A percentile compares a stretch with the other conserved stretches of the same genome.
These are phyloP conservation scores for Hassar affinis DNA, from an alignment of 2,113 vertebrate genomes.

Conservation along the genomic window DNA sequence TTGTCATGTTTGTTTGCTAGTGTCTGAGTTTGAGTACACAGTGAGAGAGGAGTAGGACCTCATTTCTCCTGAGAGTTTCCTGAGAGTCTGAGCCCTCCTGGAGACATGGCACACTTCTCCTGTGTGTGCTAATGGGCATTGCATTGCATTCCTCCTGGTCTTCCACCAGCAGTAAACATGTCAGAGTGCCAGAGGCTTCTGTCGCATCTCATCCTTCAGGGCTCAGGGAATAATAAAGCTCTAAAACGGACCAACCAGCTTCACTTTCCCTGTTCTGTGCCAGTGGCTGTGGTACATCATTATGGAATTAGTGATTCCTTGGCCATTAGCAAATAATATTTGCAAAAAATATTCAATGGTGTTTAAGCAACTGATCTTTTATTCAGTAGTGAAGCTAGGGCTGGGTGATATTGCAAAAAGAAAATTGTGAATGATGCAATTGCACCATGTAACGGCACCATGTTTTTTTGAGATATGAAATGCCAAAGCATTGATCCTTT, in stretches of 20 bases:
- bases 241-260: background rate
- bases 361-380: background rate
- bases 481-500: background rate
- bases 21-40: conserved; percentile 12
- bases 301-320: background rate
- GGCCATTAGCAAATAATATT: background rate
- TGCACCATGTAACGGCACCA: background rate
- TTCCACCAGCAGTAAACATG: conserved; percentile 36
- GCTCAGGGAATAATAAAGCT: background rate
- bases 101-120: conserved; percentile 12
- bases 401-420: background rate
- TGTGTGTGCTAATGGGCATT: conserved; percentile 35
- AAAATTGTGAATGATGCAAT: background rate
- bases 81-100: conserved; percentile 13
- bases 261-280: background rate
- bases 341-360: background rate
- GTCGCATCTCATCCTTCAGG: conserved; percentile 5
- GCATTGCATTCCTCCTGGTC: conserved; percentile 11
- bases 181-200: background rate
- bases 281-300: background rate
- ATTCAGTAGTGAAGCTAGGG: background rate
- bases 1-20: conserved; percentile 33
- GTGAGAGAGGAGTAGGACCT: conserved; percentile 7
- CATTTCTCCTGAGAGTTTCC: background rate
- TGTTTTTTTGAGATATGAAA: background rate